Evolutionary conservation across 2,113 vertebrate genomes (phyloP), one percentile per base, ranked within the genome.

Genomic region (Motacilla tschutschensis): DNA sequence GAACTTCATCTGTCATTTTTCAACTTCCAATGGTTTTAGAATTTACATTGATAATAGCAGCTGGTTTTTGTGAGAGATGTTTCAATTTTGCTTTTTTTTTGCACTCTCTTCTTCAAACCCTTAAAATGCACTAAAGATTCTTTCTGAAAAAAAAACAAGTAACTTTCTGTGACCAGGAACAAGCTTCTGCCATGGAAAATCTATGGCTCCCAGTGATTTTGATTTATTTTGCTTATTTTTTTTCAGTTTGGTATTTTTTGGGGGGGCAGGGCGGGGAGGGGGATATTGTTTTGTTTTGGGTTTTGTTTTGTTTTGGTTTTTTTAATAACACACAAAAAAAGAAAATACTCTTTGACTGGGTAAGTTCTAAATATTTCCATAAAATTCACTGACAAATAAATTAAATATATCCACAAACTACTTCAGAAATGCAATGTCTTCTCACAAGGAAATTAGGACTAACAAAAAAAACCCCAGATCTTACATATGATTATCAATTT

Each of bases 1-100:
- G 76, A 85, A 87, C 31, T 85, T 60, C 53, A 83, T 85, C 31
- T 83, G 63, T 78, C 40, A 87, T 63, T 91, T 87, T 77, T 85
- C 48, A 63, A 7, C 43, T 85, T 85, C 35, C 60, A 79, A 1
- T 51, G n/a, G 8, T 22, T 85, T 76, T 53, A 87, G 22, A 55
- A 74, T 55, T 89, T 66, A 20, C 54, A 47, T 17, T 71, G 83
- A 50, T 79, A 87, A 72, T 21, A 85, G 17, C 16, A 53, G 14
- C 38, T 73, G 72, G 0, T 44, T 92, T 89, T 82, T 66, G 22
- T 79, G 60, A 73, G 36, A 66, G 3, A 8, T 43, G 33, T 74
- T 93, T 87, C 18, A 70, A 11, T 70, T 79, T 35, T 70, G 5
- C 6, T 26, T 12, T 40, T 85, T 85, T 20, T 81, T 67, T 24